Conservation (phyloP, 2,888 invertebrate species). For the Apoderus coryli region DNA sequence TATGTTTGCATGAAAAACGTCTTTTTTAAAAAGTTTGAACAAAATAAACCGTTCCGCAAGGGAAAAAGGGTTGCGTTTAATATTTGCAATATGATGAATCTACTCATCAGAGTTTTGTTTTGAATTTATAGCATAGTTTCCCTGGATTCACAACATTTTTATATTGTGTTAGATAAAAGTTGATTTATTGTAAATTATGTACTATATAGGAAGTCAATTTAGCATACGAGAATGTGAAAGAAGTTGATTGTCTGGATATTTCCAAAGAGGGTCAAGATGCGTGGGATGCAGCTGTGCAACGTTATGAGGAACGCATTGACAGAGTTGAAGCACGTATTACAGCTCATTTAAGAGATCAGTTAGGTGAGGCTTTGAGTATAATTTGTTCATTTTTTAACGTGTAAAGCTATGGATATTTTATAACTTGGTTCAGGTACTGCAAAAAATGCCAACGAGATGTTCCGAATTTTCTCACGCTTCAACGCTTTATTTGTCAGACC, state of each 20-base stretch:
- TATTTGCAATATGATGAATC: constrained; percentile 1
- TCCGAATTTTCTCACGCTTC: constrained; percentile 94
- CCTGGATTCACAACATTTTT: too few species aligned
- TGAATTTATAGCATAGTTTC: too few species aligned
- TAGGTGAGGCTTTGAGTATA: too few species aligned
- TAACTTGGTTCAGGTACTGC: too few species aligned
- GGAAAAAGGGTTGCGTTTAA: too few species aligned
- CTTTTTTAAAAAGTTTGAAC: neutral
- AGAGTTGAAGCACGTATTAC: constrained; percentile 97
- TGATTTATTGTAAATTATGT: constrained; percentile 9
- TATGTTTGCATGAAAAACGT: too few species aligned
- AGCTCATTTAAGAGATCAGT: constrained; percentile 89
- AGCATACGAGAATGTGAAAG: constrained; percentile 97
- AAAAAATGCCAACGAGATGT: constrained; percentile 99
- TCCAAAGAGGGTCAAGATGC: constrained; percentile 91
- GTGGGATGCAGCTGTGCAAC: constrained; percentile 94
- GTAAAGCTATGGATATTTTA: too few species aligned
- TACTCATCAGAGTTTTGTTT: constrained; percentile 6
- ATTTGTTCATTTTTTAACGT: too few species aligned
- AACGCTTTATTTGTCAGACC: constrained; percentile 98
- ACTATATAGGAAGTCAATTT: constrained; percentile 53
- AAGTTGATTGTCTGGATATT: constrained; percentile 95
- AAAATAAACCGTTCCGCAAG: constrained; percentile 1
- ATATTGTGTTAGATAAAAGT: too few species aligned
- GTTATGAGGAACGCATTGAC: constrained; percentile 97